Base-by-base conservation (phyloP, 2,797 vertebrate species). In the Clarias laeviceps region DNA sequence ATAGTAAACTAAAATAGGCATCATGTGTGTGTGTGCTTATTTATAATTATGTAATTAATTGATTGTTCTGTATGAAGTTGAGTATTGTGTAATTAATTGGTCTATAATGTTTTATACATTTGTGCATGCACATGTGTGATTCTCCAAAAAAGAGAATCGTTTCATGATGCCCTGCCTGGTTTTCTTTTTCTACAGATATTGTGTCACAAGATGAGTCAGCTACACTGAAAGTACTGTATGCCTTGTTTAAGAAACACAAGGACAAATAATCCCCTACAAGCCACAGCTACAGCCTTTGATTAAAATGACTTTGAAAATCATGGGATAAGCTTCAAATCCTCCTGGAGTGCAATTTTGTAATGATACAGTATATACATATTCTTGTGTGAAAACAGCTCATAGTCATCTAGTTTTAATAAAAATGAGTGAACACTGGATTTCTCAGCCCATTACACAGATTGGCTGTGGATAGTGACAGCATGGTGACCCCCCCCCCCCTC, bases 161-260 rank as follows among this genome's bases (percentile, higher is more conserved):
- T 78, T 72, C 54, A 64, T 85, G 65, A 82, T 20, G 85, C 61
- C 65, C 8, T 65, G 57, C 72, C n/a, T 81, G 68, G 14, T 45
- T 22, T 73, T 88, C 32, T 86, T 40, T 84, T 59, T 87, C 87
- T 87, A 54, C 94, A 99, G 98, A 97, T 93, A 95, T 99, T 0
- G 95, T 98, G 87, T 96, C 96, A 0, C 94, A 96, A 93, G 96
- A 99, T 18, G 0, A 64, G 32, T 89, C 93, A 68, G 90, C 95
- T 70, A 97, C 95, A 0, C 89, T 98, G 93, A 93, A 95, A 85
- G 90, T 98, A 88, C 94, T 99, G 32, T 97, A 98, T 27, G 89
- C 95, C 83, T 90, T 99, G 82, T 98, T 97, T 88, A 93, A 91
- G 89, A 97, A 93, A 88, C 94, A 99, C 92, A 95, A 95, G 90